phyloP scores from a whole-genome alignment of 2,797 vertebrate species.

The Platalea minor region DNA sequence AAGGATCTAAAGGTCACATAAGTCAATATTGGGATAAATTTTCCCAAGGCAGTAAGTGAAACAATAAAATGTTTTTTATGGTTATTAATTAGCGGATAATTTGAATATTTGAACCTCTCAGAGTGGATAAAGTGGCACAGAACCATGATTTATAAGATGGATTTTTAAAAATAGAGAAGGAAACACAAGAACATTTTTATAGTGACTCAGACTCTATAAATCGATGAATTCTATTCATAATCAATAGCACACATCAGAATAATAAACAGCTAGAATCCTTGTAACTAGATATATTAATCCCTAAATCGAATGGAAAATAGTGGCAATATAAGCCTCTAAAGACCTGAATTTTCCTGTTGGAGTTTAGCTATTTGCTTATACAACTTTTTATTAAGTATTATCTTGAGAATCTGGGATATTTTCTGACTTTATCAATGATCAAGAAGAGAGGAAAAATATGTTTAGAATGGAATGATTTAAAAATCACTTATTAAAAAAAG shows the following conservation, averaged over 20 bases:
- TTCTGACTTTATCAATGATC: background rate
- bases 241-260: background rate
- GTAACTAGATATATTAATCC: background rate
- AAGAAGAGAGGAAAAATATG: background rate
- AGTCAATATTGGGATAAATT: background rate
- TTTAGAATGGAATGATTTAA: background rate
- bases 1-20: constrained; percentile 35
- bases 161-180: background rate
- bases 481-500: background rate
- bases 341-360: background rate
- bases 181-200: background rate
- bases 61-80: constrained; percentile 30
- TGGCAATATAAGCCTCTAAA: background rate
- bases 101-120: constrained; percentile 39
- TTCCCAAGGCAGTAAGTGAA: constrained; percentile 2
- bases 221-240: background rate
- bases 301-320: background rate
- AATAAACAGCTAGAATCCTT: background rate
- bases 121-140: background rate
- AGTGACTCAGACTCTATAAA: background rate
- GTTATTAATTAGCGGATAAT: background rate
- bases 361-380: background rate
- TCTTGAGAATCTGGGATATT: background rate
- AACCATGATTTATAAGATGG: background rate
- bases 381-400: background rate